These are phyloP conservation scores for Labeo calbasu DNA, from an alignment of 2,797 vertebrate genomes.

Conservation along the genomic window DNA sequence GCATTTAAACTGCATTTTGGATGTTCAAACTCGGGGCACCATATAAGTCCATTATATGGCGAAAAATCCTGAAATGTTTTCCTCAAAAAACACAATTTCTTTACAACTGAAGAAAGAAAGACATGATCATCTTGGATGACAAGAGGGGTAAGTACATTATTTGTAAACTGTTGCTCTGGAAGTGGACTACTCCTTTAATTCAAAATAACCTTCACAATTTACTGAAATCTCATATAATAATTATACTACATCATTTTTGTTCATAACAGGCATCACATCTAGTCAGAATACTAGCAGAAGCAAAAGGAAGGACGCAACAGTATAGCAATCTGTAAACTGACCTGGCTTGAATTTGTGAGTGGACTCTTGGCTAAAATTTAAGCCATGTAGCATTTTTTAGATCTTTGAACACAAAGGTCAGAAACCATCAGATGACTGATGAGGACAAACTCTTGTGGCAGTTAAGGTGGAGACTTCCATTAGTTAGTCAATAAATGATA, in stretches of 20 bases:
- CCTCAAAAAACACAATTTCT: no score
- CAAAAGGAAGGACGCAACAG: conserved; percentile 26
- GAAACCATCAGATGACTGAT: background rate
- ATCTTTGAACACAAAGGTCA: background rate
- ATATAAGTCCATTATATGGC: no score
- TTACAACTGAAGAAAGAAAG: no score
- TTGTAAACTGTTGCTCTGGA: no score
- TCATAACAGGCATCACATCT: conserved; percentile 47
- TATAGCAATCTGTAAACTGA: background rate
- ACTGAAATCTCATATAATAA: background rate
- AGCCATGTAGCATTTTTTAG: background rate
- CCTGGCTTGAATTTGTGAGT: conserved; percentile 11
- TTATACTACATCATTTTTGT: background rate
- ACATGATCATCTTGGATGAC: no score
- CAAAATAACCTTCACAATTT: background rate
- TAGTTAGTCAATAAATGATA: background rate
- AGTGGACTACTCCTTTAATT: background rate
- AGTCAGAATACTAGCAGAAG: conserved; percentile 44
- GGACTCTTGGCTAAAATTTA: background rate
- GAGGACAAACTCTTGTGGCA: background rate
- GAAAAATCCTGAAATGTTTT: no score
- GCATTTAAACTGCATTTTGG: no score
- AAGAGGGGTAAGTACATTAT: no score
- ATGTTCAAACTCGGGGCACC: no score
- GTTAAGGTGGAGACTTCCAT: background rate